These are phyloP conservation scores for Xylocopa sonorina DNA, from an alignment of 1,140 invertebrate species.

Conservation along the genomic window DNA sequence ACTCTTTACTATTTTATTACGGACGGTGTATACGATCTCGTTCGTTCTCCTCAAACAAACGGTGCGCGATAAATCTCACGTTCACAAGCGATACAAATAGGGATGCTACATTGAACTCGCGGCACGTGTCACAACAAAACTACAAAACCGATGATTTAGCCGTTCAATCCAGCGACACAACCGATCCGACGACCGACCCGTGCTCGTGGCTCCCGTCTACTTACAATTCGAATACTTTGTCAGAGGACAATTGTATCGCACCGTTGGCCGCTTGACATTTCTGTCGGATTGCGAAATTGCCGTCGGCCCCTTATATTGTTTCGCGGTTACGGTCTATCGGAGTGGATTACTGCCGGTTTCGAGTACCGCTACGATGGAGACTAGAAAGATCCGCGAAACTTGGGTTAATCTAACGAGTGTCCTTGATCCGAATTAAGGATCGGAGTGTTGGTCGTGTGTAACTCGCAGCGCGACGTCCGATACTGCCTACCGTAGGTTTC, in stretches of 20 bases:
- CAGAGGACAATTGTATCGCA: conserved; percentile 46
- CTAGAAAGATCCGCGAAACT: conserved; percentile 33
- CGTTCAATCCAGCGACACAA: conserved; percentile 1
- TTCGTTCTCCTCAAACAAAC: background rate
- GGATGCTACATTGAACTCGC: conserved; percentile 2
- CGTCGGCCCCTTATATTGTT: conserved; percentile 42
- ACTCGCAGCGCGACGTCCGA: conserved; percentile 1
- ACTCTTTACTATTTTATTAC: too few species aligned
- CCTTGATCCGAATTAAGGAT: conserved; percentile 65
- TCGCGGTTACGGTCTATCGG: conserved; percentile 38
- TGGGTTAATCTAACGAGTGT: conserved; percentile 37
- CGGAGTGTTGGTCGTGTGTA: conserved; percentile 24
- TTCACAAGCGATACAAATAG: background rate
- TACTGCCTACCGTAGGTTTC: conserved; percentile 32
- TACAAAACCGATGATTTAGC: conserved; percentile 18
- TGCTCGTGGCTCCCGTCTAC: background rate
- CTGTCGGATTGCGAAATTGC: conserved; percentile 48
- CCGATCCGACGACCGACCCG: background rate
- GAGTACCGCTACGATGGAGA: conserved; percentile 46
- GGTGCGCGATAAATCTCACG: background rate
- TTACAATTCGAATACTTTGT: conserved; percentile 39
- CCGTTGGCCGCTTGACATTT: conserved; percentile 37
- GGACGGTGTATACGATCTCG: too few species aligned
- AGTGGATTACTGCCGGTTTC: conserved; percentile 12
- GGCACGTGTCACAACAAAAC: background rate